Evolutionary conservation across 2,888 invertebrate genomes (phyloP), one percentile per base, ranked within the genome.

Genomic region (Hofmannophila pseudospretella): DNA sequence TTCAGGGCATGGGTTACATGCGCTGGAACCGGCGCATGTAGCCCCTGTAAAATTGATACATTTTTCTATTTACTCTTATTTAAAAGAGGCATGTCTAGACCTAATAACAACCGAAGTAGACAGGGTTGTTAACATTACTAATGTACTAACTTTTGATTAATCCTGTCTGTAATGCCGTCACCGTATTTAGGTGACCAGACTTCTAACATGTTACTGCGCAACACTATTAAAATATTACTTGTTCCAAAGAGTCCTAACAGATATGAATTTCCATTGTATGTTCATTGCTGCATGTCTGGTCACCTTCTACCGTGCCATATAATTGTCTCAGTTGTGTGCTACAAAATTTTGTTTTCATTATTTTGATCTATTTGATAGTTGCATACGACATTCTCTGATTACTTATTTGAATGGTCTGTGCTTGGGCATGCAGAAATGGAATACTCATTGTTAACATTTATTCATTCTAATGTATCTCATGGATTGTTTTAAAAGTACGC

Each of bases 351-450:
- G 45, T 58, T 59, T 58, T 57, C 54, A 51, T 60, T 67, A 59
- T 45, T 48, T 59, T 60, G 58, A 51, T 55, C 51, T 53, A 56
- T 53, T 54, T 50, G 54, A 67, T 80, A 77, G 74, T 59, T 73
- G 70, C 75, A 72, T 77, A 69, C 56, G 51, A 78, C 72, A 71
- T 79, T 73, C 67, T 55, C 59, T 59, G 25, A 57, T n/a, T n/a
- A n/a, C 16, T 52, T 59, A 58, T 51, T 53, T 58, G 66, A 75
- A 75, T 73, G 74, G 72, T 73, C 62, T 75, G 74, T 81, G 85
- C 84, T 85, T 86, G 75, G 85, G 85, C 86, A 85, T 86, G 86
- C 86, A 86, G 86, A 82, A 84, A 86, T 85, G 84, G 71, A 70
- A 68, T 68, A 66, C 55, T 67, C 60, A 66, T 71, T 60, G 54